phyloP scores from a whole-genome alignment of 2,113 vertebrate genomes.

The Halichoerus grypus region DNA sequence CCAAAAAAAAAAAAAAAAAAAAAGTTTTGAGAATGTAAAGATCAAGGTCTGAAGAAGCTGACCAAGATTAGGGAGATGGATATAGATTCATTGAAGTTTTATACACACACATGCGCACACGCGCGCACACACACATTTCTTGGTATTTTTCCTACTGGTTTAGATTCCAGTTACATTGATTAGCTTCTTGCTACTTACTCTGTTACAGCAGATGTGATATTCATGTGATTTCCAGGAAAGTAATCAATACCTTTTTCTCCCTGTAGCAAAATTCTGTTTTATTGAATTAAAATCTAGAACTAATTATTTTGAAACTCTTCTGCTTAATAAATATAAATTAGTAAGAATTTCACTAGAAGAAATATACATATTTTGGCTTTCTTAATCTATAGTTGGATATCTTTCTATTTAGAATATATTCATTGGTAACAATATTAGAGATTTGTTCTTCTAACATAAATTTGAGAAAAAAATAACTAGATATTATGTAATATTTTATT shows the following conservation, averaged over 20 bases:
- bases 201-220: neutral
- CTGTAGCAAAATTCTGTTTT: neutral
- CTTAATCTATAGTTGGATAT: neutral
- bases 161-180: neutral
- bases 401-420: neutral
- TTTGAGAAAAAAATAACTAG: neutral
- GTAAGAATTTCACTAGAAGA: neutral
- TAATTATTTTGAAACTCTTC: neutral
- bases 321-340: constrained; percentile 7
- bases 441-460: neutral
- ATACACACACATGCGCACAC: neutral
- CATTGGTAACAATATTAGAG: neutral
- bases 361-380: neutral
- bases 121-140: neutral
- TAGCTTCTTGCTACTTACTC: neutral
- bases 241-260: neutral
- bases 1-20: neutral
- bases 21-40: neutral
- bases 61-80: neutral
- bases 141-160: neutral
- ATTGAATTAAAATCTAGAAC: neutral
- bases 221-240: neutral
- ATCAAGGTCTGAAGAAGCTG: neutral
- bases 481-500: neutral
- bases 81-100: neutral